Percentiles rank a stretch among this genome's conserved stretches.
phyloP scores from a whole-genome alignment of 2,888 invertebrate genomes.

The Criorhina ranunculi region DNA sequence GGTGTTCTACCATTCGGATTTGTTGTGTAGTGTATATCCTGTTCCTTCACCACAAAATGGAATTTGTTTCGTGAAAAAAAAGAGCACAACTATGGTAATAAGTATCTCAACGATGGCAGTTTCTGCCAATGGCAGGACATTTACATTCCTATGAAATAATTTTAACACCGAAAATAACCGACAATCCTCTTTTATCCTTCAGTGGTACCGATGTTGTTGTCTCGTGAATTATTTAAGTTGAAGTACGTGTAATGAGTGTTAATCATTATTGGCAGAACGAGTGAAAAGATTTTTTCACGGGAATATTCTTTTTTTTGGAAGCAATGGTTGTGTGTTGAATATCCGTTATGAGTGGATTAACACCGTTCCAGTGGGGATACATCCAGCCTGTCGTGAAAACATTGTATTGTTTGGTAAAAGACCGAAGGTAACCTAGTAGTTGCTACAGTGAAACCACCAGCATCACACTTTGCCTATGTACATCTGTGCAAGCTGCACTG shows the following conservation, averaged over 20 bases:
- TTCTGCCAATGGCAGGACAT: conserved; percentile 22
- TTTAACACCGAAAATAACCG: conserved; percentile 25
- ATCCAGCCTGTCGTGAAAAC: no score
- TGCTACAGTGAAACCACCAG: no score
- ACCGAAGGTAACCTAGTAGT: no score
- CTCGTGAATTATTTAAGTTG: background rate
- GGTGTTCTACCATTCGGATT: background rate
- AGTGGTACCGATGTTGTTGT: background rate
- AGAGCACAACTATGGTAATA: conserved; percentile 28
- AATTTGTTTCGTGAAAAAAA: background rate
- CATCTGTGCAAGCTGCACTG: no score
- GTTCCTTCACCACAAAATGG: background rate
- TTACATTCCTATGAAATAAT: conserved; percentile 30
- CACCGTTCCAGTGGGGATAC: background rate
- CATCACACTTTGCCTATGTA: no score
- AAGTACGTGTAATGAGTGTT: background rate
- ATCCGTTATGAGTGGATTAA: background rate
- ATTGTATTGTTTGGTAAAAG: no score
- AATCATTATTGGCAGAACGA: background rate
- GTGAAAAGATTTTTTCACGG: background rate
- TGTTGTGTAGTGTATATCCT: background rate
- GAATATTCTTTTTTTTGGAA: background rate
- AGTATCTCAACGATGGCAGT: conserved; percentile 28
- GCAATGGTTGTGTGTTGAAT: background rate
- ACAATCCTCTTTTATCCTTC: conserved; percentile 2